Percentiles rank a stretch among this genome's conserved stretches.
phyloP scores from a whole-genome alignment of 2,797 vertebrate genomes.

The Falco novaeseelandiae region DNA sequence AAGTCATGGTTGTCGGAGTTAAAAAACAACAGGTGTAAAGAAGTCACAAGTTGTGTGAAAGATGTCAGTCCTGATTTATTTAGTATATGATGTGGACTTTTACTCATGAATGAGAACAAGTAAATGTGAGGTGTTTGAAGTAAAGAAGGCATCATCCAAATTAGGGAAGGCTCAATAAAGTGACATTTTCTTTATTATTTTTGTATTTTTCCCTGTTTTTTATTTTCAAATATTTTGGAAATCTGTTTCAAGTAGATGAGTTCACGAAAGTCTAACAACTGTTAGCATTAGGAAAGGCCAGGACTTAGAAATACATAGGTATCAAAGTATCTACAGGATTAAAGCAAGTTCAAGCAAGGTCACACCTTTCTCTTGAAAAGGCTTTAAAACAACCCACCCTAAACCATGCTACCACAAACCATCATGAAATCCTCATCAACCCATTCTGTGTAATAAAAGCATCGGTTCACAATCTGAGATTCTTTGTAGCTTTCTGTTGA shows the following conservation, averaged over 20 bases:
- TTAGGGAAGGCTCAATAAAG: not conserved
- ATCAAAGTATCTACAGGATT: not conserved
- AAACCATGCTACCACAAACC: not conserved
- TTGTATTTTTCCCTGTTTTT: not conserved
- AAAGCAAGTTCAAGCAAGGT: not conserved
- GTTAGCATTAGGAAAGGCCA: not conserved
- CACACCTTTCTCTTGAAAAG: not conserved
- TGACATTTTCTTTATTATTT: not conserved
- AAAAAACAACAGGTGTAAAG: not conserved
- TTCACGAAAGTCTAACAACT: not conserved
- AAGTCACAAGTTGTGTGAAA: not conserved
- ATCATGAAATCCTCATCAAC: not conserved
- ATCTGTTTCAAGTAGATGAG: not conserved
- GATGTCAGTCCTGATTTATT: not conserved
- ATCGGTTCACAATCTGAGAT: not conserved
- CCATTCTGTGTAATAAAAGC: not conserved
- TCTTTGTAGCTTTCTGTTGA: not conserved
- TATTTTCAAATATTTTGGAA: not conserved
- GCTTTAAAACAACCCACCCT: not conserved
- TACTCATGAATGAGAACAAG: not conserved
- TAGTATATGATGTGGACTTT: not conserved
- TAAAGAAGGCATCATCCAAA: not conserved
- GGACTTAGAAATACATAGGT: not conserved
- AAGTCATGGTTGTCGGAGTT: not conserved
- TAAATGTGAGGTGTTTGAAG: not conserved